Evolutionary conservation across 2,797 vertebrate genomes (phyloP), one percentile per base, ranked within the genome.

Genomic region (Melanotaenia parkinsoni): DNA sequence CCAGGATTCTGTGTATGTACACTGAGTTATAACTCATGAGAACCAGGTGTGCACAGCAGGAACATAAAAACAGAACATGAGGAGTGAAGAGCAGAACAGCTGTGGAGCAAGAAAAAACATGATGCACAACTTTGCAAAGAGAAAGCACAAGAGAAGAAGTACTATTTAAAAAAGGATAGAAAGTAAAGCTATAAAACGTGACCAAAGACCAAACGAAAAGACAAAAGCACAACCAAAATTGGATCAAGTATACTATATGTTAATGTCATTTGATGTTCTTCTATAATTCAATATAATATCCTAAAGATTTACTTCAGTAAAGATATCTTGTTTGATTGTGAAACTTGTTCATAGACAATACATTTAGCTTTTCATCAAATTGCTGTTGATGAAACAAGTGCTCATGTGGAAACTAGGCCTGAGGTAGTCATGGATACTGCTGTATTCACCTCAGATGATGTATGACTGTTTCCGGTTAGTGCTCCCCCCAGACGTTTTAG

Each of bases 381-480:
- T 64, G 74, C 77, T 81, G 63, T 77, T 82, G 45, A 73, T 84
- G 45, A 47, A 47, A 47, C 45, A 47, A 47, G 45, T 63, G 75
- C 76, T 82, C 61, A 76, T 82, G 45, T 73, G 83, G 65, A 57
- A 89, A 87, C 64, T 80, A 75, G 82, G 86, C 83, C 79, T 84
- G 43, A 0, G 26, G 91, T 90, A 79, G 84, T 75, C 86, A 84
- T 82, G 78, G 88, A 73, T 86, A 90, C 81, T 26, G 12, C 72
- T 83, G 71, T 79, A 67, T 84, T 82, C 77, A 45, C 43, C 43
- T 20, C 5, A 45, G 16, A 78, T 76, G 73, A 86, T 86, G 75
- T 85, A 78, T n/a, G 64, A 77, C 70, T 71, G 70, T 76, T 89
- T 86, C 86, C 87, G 90, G 86, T 86, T 84, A 78, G 76, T 62